phyloP scores from a whole-genome alignment of 1,140 invertebrate genomes.

The Procambarus clarkii region DNA sequence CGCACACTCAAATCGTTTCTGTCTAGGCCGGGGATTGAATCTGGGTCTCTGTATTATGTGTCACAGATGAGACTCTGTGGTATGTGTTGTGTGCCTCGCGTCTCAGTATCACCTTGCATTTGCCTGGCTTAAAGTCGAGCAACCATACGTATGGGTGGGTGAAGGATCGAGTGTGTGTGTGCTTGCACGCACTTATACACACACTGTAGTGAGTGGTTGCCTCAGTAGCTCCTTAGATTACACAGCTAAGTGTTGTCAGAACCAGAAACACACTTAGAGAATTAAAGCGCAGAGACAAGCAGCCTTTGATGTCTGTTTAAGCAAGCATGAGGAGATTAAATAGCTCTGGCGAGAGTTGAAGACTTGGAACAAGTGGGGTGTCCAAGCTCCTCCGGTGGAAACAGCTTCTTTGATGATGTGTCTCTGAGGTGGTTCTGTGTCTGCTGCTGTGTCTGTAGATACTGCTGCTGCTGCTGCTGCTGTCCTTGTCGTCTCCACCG shows the following conservation, averaged over 20 bases:
- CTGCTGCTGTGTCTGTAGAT: too few relatives aligned
- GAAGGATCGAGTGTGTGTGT: neutral
- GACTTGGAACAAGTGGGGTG: neutral
- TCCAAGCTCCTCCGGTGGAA: neutral
- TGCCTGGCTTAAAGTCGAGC: too few relatives aligned
- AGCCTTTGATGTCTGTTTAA: conserved; percentile 29
- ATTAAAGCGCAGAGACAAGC: conserved; percentile 12
- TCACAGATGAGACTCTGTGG: too few relatives aligned
- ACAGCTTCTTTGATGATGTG: neutral
- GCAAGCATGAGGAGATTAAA: conserved; percentile 28
- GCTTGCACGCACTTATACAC: neutral
- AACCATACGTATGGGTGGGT: neutral
- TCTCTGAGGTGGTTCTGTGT: too few relatives aligned
- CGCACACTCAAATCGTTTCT: too few relatives aligned
- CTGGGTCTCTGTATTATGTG: too few relatives aligned
- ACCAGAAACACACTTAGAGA: conserved; percentile 18
- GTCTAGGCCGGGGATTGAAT: too few relatives aligned
- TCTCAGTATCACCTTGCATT: too few relatives aligned
- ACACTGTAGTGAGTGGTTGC: neutral
- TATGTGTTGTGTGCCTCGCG: too few relatives aligned
- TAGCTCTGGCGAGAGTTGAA: neutral
- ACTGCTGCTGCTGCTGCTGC: too few relatives aligned
- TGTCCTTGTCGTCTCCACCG: too few relatives aligned
- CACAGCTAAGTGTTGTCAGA: neutral
- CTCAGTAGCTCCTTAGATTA: neutral